These are phyloP conservation scores for Pyrrhia umbra DNA, from an alignment of 2,888 invertebrate genomes.

Conservation along the genomic window DNA sequence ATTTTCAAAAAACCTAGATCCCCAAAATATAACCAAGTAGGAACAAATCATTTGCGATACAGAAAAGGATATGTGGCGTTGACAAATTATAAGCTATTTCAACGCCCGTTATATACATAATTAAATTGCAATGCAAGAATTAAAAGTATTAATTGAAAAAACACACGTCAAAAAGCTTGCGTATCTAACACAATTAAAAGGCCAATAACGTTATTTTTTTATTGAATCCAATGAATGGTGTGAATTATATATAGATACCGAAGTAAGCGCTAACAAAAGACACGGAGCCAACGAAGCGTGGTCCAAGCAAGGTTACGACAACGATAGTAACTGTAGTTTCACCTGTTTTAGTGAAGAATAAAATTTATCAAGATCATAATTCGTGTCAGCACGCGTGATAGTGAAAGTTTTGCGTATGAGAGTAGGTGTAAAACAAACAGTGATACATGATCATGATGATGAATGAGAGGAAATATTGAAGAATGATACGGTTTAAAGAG, in stretches of 20 bases:
- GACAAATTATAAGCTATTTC: neutral
- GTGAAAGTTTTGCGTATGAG: conserved; percentile 72
- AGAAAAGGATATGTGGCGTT: neutral
- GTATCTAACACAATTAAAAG: conserved; percentile 47
- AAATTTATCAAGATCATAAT: conserved; percentile 68
- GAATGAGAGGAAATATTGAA: conserved; percentile 1
- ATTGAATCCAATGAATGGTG: conserved; percentile 62
- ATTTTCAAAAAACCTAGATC: too few relatives aligned
- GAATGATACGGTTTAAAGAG: neutral
- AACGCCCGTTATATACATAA: neutral
- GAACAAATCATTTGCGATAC: neutral
- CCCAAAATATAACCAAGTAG: neutral
- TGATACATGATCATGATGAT: conserved; percentile 23
- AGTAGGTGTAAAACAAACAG: conserved; percentile 25
- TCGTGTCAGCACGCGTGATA: conserved; percentile 69
- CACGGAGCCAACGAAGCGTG: conserved; percentile 74
- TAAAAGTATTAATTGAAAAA: neutral
- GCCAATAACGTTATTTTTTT: conserved; percentile 58
- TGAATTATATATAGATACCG: conserved; percentile 63
- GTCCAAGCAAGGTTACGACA: conserved; percentile 73
- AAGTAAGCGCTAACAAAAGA: conserved; percentile 72
- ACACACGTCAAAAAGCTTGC: conserved; percentile 13
- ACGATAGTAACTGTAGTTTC: conserved; percentile 72
- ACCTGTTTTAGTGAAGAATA: conserved; percentile 69
- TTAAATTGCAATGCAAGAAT: neutral